A percentile compares a stretch with the other conserved stretches of the same genome.
Conservation (phyloP, 1,140 invertebrate genomes). For the Acyrthosiphon pisum region DNA sequence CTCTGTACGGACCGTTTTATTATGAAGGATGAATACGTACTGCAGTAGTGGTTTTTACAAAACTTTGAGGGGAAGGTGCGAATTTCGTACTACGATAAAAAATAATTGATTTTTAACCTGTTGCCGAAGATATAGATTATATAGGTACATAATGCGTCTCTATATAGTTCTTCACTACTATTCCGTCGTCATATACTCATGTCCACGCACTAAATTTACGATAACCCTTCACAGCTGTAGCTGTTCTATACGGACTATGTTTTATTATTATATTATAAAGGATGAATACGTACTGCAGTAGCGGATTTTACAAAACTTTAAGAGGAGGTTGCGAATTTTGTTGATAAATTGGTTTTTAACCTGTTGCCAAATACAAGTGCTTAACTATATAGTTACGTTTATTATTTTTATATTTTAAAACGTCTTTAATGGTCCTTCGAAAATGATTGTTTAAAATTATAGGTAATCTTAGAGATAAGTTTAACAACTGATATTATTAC, state of each 20-base stretch:
- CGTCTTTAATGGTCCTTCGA: too few species aligned
- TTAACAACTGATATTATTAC: not conserved
- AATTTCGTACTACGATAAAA: not conserved
- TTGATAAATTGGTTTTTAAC: not conserved
- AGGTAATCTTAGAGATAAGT: not conserved
- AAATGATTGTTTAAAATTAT: not conserved
- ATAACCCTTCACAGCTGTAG: not conserved
- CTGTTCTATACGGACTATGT: not conserved
- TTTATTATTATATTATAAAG: not conserved
- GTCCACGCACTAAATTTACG: not conserved
- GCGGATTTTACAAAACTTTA: not conserved
- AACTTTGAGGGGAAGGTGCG: not conserved
- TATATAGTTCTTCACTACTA: not conserved
- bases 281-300: not conserved
- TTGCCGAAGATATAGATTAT: too few species aligned
- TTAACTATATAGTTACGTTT: too few species aligned
- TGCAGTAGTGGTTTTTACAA: too few species aligned
- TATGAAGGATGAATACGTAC: not conserved
- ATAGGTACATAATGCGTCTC: not conserved
- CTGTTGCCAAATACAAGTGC: not conserved
- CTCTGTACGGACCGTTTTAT: not conserved
- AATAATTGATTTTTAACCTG: not conserved
- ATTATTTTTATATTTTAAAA: too few species aligned
- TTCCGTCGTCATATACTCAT: not conserved
- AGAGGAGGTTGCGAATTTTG: not conserved